These are phyloP conservation scores for Halisarca cf. caerulea DNA, from an alignment of 37 sponge, comb jelly and placozoan genomes.

Conservation along the genomic window DNA sequence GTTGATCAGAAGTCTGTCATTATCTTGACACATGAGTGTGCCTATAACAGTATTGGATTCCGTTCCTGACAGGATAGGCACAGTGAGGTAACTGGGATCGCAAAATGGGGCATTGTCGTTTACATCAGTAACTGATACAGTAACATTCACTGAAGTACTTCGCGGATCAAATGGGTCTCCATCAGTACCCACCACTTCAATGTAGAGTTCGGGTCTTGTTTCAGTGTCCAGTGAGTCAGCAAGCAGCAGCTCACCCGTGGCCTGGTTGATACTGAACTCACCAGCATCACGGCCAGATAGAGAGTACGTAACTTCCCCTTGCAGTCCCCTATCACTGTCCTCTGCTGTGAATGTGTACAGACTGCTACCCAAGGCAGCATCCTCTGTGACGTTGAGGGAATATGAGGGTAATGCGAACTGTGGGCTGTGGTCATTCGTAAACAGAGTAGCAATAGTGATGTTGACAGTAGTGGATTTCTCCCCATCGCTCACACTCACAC, in stretches of 20 bases:
- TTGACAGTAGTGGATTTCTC: constrained; percentile 26
- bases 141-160: constrained; percentile 18
- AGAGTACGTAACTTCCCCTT: constrained; percentile 54
- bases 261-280: constrained; percentile 33
- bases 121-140: constrained; percentile 46
- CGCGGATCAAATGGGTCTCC: constrained; percentile 48
- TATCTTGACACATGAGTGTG: neutral
- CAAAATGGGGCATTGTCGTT: constrained; percentile 58
- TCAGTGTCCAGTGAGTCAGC: constrained; percentile 46
- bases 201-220: neutral
- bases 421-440: constrained; percentile 51
- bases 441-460: constrained; percentile 34
- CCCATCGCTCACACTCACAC: constrained; percentile 52
- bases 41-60: neutral
- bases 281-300: constrained; percentile 7
- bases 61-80: neutral
- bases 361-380: constrained; percentile 35
- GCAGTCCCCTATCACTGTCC: constrained; percentile 59
- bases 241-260: constrained; percentile 42
- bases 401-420: constrained; percentile 34
- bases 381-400: constrained; percentile 35
- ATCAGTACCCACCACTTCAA: constrained; percentile 61
- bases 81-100: constrained; percentile 3
- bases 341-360: constrained; percentile 40
- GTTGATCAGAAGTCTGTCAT: neutral